phyloP scores from a whole-genome alignment of 2,113 vertebrate species.

The Ursus arctos region DNA sequence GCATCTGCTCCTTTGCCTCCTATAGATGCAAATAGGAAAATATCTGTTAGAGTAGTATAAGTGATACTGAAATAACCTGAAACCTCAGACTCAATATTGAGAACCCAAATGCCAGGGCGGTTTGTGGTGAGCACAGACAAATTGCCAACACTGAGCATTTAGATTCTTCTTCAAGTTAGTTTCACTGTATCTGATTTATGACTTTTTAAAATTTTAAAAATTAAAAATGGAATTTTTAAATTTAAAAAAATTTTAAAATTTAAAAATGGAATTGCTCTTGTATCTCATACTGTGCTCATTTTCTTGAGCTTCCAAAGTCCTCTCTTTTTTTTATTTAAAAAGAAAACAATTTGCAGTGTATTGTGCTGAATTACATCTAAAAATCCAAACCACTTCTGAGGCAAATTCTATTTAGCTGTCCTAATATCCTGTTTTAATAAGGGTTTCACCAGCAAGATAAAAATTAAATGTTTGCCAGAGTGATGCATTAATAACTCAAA shows the following conservation, averaged over 20 bases:
- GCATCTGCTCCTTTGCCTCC: not conserved
- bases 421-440: conserved; percentile 80
- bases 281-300: conserved; percentile 59
- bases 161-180: not conserved
- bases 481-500: conserved; percentile 85
- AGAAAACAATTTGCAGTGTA: conserved; percentile 56
- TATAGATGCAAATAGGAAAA: not conserved
- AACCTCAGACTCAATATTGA: not conserved
- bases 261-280: conserved; percentile 18
- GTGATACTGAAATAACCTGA: not conserved
- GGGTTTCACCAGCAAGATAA: conserved; percentile 75
- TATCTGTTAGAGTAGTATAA: not conserved
- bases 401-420: conserved; percentile 72
- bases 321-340: conserved; percentile 15
- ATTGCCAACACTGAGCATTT: not conserved
- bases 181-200: not conserved
- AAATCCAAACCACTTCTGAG: conserved; percentile 50
- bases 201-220: not conserved
- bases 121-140: not conserved
- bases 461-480: conserved; percentile 84
- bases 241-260: not conserved
- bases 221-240: not conserved
- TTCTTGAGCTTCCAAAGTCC: conserved; percentile 1
- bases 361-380: conserved; percentile 67
- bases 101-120: not conserved